Base-by-base conservation (phyloP, 2,113 vertebrate species). In the Cettia cetti region DNA sequence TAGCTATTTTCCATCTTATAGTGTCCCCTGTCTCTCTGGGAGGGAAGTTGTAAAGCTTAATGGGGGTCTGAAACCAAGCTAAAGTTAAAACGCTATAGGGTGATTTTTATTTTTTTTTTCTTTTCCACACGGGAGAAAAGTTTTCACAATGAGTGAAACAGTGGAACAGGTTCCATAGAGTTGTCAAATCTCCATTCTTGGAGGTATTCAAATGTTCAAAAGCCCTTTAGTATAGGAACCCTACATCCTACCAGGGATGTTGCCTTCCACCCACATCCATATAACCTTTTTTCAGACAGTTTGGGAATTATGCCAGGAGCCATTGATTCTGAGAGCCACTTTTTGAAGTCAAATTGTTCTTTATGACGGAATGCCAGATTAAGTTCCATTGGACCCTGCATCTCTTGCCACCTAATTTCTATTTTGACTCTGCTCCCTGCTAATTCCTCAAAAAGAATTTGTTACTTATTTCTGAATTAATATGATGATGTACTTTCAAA, bases 161-260 rank as follows among this genome's bases (percentile, higher is more conserved):
- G 21, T 44, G 21, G 8, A 66, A 56, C 11, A 44, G 24, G 27
- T 60, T 92, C 65, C 5, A 11, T 13, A 35, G 19, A 66, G 6
- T 13, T 76, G 28, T 54, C 3, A 24, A 42, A 56, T 50, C 8
- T 81, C 26, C 6, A 3, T 60, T 78, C 24, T 50, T 71, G 7
- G 16, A 82, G n/a, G 5, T 50, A 70, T n/a, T 75, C 8, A 79
- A 66, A 66, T 63, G 23, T 49, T 88, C 9, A 47, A 60, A 39
- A 76, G 9, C 12, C 7, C 6, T 87, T 37, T 63, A 42, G 6
- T 50, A 10, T 61, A 27, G 30, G 13, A 33, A 33, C 6, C 57
- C 23, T 0, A 0, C 59, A 27, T 35, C 3, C 17, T 39, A 28
- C 6, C 28, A 49, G 31, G 18, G 11, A 3, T 49, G 5, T 40